Base-by-base conservation (phyloP, 2,888 invertebrate genomes). In the Catocala sponsa region DNA sequence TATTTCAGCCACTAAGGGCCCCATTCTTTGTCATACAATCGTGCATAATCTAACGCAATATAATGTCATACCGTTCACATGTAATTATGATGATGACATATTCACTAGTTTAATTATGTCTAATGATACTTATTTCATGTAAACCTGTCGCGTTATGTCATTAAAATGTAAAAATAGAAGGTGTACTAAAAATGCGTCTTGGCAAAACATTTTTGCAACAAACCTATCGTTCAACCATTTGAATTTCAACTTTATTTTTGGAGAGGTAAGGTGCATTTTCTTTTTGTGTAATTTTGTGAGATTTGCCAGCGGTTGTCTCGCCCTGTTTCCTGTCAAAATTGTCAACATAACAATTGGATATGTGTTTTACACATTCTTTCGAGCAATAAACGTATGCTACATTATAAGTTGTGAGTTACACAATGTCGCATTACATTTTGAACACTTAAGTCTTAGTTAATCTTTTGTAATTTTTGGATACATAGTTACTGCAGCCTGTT, bases 271-370 rank as follows among this genome's bases (percentile, higher is more conserved):
- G 72, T 65, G 49, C 12, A 52, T 55, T 72, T 81, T 83, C 6
- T 44, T 63, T 64, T 73, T 68, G 13, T 55, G 42, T 49, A 12
- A 11, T 33, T 50, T 12, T 1, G 43, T 15, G 54, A 44, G 68
- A 73, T 75, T 79, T 77, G 82, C 81, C 77, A 38, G 81, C 72
- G 71, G 11, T 62, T 72, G 84, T 84, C 80, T 85, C 82, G 91
- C 90, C 85, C 92, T 93, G 92, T 88, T 92, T 92, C 85, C 76
- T 79, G 59, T 61, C 61, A 68, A 93, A 90, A 93, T 92, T 89
- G 90, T 87, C 84, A 83, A 79, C 87, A 86, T 90, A 88, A 85
- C 74, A 78, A 79, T 79, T 81, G 80, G 80, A 81, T 82, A 81
- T 78, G 82, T 80, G 74, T 80, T 78, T 81, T 74, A 78, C 78